Conservation (phyloP, 2,113 vertebrate species). For the Sporophila hypoxantha region DNA sequence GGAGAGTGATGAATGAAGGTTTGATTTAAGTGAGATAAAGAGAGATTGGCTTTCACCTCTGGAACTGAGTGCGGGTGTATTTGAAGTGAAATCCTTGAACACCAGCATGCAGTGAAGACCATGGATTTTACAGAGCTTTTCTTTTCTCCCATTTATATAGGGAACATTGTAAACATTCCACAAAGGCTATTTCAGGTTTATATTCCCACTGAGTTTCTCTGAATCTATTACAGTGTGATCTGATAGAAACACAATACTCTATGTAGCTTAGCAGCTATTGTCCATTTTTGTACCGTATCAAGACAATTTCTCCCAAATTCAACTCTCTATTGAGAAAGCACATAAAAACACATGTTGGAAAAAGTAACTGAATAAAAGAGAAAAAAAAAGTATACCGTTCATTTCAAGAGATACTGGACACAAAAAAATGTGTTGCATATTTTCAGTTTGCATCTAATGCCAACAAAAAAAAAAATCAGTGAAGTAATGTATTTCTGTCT, state of each 20-base stretch:
- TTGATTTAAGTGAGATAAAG: background rate
- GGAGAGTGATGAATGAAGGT: background rate
- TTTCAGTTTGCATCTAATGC: background rate
- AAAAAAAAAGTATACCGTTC: background rate
- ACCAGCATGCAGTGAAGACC: background rate
- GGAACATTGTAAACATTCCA: background rate
- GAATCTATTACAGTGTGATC: background rate
- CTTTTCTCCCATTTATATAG: background rate
- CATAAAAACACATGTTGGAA: background rate
- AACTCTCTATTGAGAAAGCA: background rate
- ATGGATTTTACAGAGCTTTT: background rate
- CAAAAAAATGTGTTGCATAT: background rate
- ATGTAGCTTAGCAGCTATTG: background rate
- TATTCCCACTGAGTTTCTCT: background rate
- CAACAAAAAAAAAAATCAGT: background rate
- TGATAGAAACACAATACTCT: background rate
- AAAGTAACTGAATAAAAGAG: background rate
- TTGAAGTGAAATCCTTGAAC: background rate
- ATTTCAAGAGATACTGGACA: background rate
- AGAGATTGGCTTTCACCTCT: constrained; percentile 26
- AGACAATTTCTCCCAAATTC: background rate
- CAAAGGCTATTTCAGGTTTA: constrained; percentile 19
- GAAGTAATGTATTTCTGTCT: background rate
- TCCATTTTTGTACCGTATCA: background rate
- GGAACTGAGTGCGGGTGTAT: background rate